Percentiles rank a stretch among this genome's conserved stretches.
phyloP scores from a whole-genome alignment of 2,113 vertebrate species.

The Astatoreochromis straeleni region DNA sequence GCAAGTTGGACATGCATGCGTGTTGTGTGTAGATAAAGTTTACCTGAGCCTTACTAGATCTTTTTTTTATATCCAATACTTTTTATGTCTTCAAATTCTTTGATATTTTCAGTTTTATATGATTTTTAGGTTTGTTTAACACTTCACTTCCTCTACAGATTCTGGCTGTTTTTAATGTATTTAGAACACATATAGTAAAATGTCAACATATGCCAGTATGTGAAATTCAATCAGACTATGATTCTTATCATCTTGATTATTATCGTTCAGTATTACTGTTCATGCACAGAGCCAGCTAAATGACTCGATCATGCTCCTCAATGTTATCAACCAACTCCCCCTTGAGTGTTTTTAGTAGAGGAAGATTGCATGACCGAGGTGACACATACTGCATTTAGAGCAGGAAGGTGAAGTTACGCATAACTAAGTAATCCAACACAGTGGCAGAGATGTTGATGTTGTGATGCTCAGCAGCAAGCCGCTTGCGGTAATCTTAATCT shows the following conservation, averaged over 20 bases:
- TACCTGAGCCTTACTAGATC: not conserved
- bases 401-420: not conserved
- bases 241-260: not conserved
- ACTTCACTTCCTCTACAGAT: not conserved
- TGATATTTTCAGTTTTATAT: not conserved
- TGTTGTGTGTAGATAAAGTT: not conserved
- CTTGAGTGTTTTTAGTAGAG: not conserved
- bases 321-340: not conserved
- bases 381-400: conserved; percentile 8
- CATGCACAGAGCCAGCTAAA: not conserved
- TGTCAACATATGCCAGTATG: fast-evolving
- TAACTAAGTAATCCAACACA: not conserved
- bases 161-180: not conserved
- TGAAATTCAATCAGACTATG: not conserved
- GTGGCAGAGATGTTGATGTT: not conserved
- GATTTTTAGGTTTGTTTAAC: not conserved
- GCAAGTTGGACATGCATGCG: not conserved
- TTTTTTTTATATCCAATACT: not conserved
- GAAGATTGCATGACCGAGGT: not conserved
- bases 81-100: not conserved
- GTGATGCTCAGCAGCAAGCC: not conserved
- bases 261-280: not conserved
- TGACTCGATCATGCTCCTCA: not conserved
- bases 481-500: not conserved
- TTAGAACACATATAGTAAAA: not conserved